Conservation (phyloP, 2,113 vertebrate species). For the Microcebus lehilahytsara region DNA sequence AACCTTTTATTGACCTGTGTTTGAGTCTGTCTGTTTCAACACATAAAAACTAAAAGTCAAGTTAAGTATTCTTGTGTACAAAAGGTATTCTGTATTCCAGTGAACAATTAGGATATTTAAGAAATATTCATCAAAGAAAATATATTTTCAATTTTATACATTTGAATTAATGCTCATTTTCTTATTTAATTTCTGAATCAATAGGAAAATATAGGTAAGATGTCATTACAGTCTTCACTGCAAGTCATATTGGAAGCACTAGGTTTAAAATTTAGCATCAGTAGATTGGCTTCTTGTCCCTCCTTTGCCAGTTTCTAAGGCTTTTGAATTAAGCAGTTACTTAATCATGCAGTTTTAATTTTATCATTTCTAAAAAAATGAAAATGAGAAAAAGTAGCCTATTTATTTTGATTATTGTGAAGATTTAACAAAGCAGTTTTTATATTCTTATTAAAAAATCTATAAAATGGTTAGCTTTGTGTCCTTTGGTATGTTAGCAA, state of each 20-base stretch:
- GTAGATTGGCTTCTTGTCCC: neutral
- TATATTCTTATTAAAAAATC: neutral
- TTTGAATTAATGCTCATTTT: slow-evolving; percentile 1
- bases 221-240: neutral
- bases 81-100: neutral
- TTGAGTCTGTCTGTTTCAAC: slow-evolving; percentile 3
- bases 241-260: neutral
- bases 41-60: neutral
- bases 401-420: neutral
- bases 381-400: neutral
- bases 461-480: neutral
- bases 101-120: neutral
- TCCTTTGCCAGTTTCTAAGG: neutral
- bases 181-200: slow-evolving; percentile 9
- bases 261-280: neutral
- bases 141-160: neutral
- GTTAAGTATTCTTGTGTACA: neutral
- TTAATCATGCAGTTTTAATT: slow-evolving; percentile 2
- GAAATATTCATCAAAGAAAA: neutral
- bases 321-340: neutral
- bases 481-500: neutral
- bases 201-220: neutral
- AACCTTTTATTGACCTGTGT: neutral
- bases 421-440: neutral
- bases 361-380: slow-evolving; percentile 1